These are phyloP conservation scores for Microctonus hyperodae DNA, from an alignment of 2,888 invertebrate genomes.

Conservation along the genomic window DNA sequence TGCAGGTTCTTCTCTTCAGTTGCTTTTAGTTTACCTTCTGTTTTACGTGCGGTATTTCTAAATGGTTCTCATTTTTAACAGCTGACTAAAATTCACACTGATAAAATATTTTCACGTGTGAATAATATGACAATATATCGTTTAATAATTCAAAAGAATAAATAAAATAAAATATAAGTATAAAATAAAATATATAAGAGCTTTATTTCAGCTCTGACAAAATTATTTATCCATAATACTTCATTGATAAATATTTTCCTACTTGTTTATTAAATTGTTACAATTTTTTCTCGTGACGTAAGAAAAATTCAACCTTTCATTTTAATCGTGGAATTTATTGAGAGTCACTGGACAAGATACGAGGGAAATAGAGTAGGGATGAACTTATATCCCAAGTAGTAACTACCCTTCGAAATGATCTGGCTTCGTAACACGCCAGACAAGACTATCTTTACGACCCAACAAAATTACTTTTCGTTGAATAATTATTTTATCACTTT, in stretches of 20 bases:
- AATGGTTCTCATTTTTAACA: slow-evolving; percentile 19
- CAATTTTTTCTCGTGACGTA: no score
- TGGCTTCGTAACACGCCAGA: slow-evolving; percentile 10
- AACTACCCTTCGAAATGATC: slow-evolving; percentile 14
- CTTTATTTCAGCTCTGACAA: neutral
- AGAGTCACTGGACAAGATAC: slow-evolving; percentile 6
- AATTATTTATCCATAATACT: no score
- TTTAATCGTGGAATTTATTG: no score
- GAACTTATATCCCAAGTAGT: slow-evolving; percentile 5
- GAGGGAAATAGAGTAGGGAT: neutral
- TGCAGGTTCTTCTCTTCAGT: neutral
- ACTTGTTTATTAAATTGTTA: no score
- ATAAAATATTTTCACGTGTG: neutral
- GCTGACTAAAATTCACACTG: neutral
- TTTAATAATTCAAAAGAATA: neutral
- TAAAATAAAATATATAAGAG: no score
- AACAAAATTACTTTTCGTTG: slow-evolving; percentile 18
- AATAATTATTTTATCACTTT: slow-evolving; percentile 13
- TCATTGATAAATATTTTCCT: no score
- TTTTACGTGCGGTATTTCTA: slow-evolving; percentile 6
- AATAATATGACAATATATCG: neutral
- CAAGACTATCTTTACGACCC: slow-evolving; percentile 4
- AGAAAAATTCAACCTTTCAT: no score
- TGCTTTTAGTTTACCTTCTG: neutral
- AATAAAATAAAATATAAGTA: neutral